A percentile compares a stretch with the other conserved stretches of the same genome.
Evolutionary conservation across 2,797 vertebrate species (phyloP).

Genomic region (Paguma larvata): DNA sequence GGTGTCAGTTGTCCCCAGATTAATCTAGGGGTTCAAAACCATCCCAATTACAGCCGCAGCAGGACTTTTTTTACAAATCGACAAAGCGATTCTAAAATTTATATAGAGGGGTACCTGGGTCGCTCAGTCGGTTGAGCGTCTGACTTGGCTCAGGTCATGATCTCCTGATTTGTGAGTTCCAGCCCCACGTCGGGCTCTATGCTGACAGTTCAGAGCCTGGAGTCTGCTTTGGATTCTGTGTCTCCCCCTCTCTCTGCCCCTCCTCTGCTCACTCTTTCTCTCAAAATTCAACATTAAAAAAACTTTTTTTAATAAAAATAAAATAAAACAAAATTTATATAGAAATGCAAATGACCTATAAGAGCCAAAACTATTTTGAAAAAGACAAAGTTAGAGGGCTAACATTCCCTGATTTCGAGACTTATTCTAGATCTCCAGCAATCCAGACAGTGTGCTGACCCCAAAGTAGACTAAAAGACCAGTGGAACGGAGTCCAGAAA

Average conservation of each 20-base stretch:
- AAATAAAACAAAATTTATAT: neutral
- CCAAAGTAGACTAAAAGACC: neutral
- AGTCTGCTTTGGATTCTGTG: no score
- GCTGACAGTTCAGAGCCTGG: no score
- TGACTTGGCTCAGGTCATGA: no score
- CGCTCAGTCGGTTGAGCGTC: no score
- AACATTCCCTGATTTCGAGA: neutral
- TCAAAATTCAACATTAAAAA: no score
- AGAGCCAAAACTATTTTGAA: neutral
- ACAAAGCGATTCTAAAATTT: no score
- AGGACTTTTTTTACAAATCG: neutral
- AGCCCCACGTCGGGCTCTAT: no score
- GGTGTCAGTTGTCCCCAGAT: neutral
- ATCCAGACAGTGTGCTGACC: neutral
- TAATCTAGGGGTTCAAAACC: neutral
- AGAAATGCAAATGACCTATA: neutral
- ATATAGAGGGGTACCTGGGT: neutral
- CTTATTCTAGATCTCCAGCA: neutral
- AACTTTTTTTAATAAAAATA: no score
- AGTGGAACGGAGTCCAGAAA: neutral
- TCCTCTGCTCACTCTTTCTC: no score
- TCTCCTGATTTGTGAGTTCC: no score
- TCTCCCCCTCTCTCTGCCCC: no score
- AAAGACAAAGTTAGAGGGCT: neutral
- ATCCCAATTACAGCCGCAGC: neutral